phyloP scores from a whole-genome alignment of 1,140 invertebrate genomes.

The Papilio polyxenes region DNA sequence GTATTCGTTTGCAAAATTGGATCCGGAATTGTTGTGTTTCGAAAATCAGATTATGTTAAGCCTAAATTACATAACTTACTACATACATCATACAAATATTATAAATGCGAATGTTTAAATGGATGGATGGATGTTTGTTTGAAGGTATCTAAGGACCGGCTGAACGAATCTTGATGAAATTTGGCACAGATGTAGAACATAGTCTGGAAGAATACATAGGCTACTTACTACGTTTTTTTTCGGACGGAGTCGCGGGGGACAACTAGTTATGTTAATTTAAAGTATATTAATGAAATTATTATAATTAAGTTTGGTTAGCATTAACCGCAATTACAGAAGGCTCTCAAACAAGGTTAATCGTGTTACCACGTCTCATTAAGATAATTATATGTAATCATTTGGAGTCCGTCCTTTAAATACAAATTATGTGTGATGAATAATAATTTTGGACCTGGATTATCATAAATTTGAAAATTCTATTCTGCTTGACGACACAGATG shows the following conservation, averaged over 20 bases:
- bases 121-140: no score
- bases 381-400: conserved; percentile 15
- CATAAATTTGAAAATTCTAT: not conserved
- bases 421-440: not conserved
- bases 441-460: not conserved
- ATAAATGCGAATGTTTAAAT: no score
- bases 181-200: no score
- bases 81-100: no score
- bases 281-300: not conserved
- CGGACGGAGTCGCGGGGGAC: no score
- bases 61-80: no score
- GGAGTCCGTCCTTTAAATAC: not conserved
- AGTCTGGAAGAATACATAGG: no score
- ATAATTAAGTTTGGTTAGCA: not conserved
- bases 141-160: no score
- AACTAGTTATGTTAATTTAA: not conserved
- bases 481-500: no score
- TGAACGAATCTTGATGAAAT: no score
- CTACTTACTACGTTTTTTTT: no score
- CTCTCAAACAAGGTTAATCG: conserved; percentile 3
- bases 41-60: not conserved
- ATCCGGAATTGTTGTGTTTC: not conserved
- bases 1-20: not conserved
- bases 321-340: conserved; percentile 6
- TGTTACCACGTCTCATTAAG: not conserved